These are phyloP conservation scores for Cephalotes varians DNA, from an alignment of 2,888 invertebrate genomes.

Conservation along the genomic window DNA sequence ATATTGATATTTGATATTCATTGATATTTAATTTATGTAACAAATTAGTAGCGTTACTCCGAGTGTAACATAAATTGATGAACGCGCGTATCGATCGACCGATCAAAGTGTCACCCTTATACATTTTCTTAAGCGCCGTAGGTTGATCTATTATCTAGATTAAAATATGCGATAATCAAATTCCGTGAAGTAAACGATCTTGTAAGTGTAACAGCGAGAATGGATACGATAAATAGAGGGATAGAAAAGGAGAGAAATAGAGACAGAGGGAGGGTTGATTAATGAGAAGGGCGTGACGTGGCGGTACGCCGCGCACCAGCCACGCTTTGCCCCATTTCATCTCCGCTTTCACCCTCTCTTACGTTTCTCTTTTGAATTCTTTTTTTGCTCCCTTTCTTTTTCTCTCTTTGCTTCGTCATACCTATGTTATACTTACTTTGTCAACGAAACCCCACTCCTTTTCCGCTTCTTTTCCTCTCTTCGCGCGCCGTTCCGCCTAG, in stretches of 20 bases:
- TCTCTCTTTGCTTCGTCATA: slow-evolving; percentile 60
- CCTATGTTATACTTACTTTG: slow-evolving; percentile 48
- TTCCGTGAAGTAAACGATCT: slow-evolving; percentile 71
- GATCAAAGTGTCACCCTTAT: slow-evolving; percentile 55
- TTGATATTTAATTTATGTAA: background rate
- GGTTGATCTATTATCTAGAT: slow-evolving; percentile 80
- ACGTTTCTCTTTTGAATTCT: slow-evolving; percentile 42
- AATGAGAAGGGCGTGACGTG: slow-evolving; percentile 83
- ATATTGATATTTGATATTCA: too few species aligned
- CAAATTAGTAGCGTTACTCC: background rate
- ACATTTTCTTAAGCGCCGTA: slow-evolving; percentile 57
- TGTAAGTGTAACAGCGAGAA: slow-evolving; percentile 61
- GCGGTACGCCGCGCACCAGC: slow-evolving; percentile 79
- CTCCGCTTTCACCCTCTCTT: slow-evolving; percentile 60
- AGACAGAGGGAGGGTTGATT: slow-evolving; percentile 78
- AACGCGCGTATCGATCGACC: slow-evolving; percentile 1
- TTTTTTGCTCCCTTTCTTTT: slow-evolving; percentile 58
- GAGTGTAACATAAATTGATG: slow-evolving; percentile 1
- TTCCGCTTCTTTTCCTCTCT: slow-evolving; percentile 32
- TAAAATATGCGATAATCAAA: slow-evolving; percentile 84
- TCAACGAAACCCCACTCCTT: slow-evolving; percentile 34
- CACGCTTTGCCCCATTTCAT: slow-evolving; percentile 76
- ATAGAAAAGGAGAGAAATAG: slow-evolving; percentile 41
- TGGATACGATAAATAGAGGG: slow-evolving; percentile 54
- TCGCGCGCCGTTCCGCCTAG: slow-evolving; percentile 45